Conservation (phyloP, 2,113 vertebrate genomes). For the Emydura subglobosa region DNA sequence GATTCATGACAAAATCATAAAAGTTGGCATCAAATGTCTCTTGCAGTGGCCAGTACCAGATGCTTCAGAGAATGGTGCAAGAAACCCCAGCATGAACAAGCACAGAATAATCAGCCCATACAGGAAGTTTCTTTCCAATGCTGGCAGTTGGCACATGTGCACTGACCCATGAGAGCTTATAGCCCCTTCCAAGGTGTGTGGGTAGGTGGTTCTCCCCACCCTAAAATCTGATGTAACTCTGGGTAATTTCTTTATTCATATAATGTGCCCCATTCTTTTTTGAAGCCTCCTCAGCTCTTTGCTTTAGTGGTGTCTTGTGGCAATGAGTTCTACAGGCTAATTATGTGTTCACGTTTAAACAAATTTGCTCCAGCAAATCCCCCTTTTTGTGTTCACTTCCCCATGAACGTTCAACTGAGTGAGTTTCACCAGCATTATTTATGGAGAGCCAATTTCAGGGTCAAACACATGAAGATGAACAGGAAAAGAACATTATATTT, state of each 20-base stretch:
- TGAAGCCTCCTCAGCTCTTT: not conserved
- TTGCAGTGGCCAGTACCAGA: rapidly evolving
- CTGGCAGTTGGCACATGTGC: not conserved
- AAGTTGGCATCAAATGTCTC: rapidly evolving
- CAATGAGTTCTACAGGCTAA: not conserved
- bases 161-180: rapidly evolving
- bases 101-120: not conserved
- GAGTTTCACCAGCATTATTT: rapidly evolving
- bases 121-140: not conserved
- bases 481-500: not conserved
- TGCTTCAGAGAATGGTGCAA: rapidly evolving
- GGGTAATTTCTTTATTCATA: not conserved
- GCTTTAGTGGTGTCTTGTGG: not conserved
- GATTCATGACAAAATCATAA: not conserved
- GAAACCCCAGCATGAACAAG: not conserved
- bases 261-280: rapidly evolving
- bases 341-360: rapidly evolving
- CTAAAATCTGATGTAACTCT: not conserved
- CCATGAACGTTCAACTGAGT: rapidly evolving
- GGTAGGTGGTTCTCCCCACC: not conserved
- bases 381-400: not conserved
- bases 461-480: rapidly evolving
- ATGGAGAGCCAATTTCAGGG: rapidly evolving
- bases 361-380: not conserved
- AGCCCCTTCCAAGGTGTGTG: not conserved